Evolutionary conservation across 2,113 vertebrate species (phyloP).

Genomic region (Puffinus mauretanicus): DNA sequence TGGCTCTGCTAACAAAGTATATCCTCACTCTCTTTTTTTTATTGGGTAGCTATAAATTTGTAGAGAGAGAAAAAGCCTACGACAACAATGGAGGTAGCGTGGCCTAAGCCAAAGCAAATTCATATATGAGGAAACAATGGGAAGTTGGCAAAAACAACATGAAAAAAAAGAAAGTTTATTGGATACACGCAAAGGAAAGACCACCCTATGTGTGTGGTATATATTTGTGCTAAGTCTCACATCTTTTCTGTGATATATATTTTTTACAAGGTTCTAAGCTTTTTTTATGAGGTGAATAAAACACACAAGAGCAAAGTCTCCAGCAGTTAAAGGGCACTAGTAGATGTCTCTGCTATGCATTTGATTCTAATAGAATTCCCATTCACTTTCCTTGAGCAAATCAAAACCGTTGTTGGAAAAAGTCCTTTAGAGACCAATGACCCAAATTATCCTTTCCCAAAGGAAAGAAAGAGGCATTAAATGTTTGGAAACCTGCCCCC

Average conservation of each 20-base stretch:
- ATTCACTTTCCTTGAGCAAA: constrained; percentile 41
- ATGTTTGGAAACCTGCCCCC: neutral
- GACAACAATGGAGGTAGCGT: neutral
- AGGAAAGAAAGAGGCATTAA: constrained; percentile 19
- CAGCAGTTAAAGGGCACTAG: constrained; percentile 39
- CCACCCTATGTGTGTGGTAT: neutral
- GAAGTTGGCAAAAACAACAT: neutral
- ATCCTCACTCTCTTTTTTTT: neutral
- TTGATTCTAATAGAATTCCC: constrained; percentile 60
- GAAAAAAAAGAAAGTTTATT: neutral
- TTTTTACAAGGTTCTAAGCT: constrained; percentile 64
- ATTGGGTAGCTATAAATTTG: neutral
- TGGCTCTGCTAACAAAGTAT: constrained; percentile 10
- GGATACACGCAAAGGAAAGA: neutral
- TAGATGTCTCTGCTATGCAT: constrained; percentile 37
- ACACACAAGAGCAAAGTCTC: constrained; percentile 50
- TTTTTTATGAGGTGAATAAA: constrained; percentile 66
- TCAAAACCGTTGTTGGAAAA: neutral
- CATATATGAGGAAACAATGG: constrained; percentile 9
- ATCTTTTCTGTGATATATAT: constrained; percentile 40
- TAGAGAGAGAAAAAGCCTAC: neutral
- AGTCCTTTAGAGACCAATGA: constrained; percentile 14
- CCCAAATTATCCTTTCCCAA: constrained; percentile 40
- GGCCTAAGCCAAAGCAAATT: constrained; percentile 32
- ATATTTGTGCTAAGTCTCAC: constrained; percentile 53